Evolutionary conservation across 2,113 vertebrate species (phyloP).

Genomic region (Lamprologus callipterus): DNA sequence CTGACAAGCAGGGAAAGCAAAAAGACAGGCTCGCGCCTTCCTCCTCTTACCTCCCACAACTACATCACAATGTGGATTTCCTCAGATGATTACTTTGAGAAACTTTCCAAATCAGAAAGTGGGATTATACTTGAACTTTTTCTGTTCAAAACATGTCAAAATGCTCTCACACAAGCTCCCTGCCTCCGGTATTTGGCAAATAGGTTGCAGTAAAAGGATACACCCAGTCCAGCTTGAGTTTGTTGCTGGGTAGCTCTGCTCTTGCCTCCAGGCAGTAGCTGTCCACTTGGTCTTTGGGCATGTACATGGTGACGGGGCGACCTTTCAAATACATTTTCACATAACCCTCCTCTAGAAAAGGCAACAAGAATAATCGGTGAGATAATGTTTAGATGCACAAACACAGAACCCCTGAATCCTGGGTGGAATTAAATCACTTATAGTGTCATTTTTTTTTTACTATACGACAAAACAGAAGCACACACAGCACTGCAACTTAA

Average conservation of each 20-base stretch:
- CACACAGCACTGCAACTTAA: neutral
- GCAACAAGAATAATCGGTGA: conserved; percentile 50
- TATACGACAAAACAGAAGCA: neutral
- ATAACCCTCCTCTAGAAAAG: conserved; percentile 93
- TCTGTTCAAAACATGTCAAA: neutral
- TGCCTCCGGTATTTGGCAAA: neutral
- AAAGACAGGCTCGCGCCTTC: neutral
- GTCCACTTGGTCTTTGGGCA: conserved; percentile 94
- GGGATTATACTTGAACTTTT: neutral
- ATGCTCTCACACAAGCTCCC: neutral
- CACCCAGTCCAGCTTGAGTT: conserved; percentile 98
- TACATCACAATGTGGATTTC: neutral
- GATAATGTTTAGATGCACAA: neutral
- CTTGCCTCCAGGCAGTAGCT: conserved; percentile 89
- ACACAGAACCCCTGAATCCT: neutral
- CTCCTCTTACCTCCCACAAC: neutral
- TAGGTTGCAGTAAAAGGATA: conserved; percentile 80
- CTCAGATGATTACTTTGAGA: neutral
- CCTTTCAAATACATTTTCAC: conserved; percentile 99
- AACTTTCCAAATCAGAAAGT: neutral
- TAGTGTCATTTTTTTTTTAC: neutral
- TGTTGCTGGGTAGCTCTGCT: conserved; percentile 84
- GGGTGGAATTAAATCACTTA: neutral
- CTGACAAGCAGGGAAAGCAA: neutral
- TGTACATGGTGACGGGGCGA: conserved; percentile 95